Evolutionary conservation across 1,140 invertebrate species (phyloP), one percentile per base, ranked within the genome.

Genomic region (Streblospio benedicti): DNA sequence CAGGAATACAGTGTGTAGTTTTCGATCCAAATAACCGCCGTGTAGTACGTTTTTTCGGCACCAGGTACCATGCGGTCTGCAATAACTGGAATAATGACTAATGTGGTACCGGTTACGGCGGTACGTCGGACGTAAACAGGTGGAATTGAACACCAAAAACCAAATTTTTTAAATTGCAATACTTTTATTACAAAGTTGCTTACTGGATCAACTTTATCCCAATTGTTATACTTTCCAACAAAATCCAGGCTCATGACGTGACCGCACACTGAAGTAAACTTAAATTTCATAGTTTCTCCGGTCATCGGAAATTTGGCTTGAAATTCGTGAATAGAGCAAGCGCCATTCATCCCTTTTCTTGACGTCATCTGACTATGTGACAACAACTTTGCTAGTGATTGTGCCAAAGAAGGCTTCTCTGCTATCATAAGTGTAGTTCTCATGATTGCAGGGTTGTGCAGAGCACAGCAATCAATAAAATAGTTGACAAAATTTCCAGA

Each of bases 241-340:
- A 99, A 99, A 81, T 99, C 95, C 64, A 96, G 80, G 38, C 86
- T 87, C 89, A 96, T 94, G 0, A 99, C 93, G 81, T 99, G 96
- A 4, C 96, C 96, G 79, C 93, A 98, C 0, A 99, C 96, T 2
- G 92, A 96, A 4, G 95, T 99, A 91, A 99, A 97, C 79, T 91
- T 91, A 72, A 90, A 96, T 52, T 80, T 81, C 1, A 88, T 87
- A 20, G 55, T 62, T 62, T 76, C 71, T 35, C 72, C 69, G 32
- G 67, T 73, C 28, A 49, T 43, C 25, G 63, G 64, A 65, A 79
- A 97, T 3, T 79, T 81, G 1, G 92, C 93, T 57, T 80, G 83
- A 88, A 92, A 99, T 77, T 98, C 94, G 70, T 96, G 90, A 0
- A 98, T 84, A 14, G 88, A 87, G 79, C 93, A 97, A 18, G 90